These are phyloP conservation scores for Galeopsomyia nigrocyanea DNA, from an alignment of 2,888 invertebrate genomes.

Conservation along the genomic window DNA sequence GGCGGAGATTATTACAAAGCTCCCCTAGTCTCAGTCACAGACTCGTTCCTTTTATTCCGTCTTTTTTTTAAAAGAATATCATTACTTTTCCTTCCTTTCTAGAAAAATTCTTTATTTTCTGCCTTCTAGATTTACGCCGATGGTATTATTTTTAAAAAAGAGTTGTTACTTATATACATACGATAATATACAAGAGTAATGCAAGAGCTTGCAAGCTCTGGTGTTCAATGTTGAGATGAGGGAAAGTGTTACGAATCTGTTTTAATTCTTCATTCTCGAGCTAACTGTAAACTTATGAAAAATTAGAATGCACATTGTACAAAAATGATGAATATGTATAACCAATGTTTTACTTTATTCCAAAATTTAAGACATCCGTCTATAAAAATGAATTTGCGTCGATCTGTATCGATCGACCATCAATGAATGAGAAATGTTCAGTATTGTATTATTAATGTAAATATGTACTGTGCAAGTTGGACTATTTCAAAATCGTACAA, in stretches of 20 bases:
- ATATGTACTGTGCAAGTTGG: too few species aligned
- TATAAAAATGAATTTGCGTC: too few species aligned
- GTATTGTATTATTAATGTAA: too few species aligned
- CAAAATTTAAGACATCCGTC: too few species aligned
- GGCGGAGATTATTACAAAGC: conserved; percentile 46
- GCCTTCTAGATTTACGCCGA: conserved; percentile 24
- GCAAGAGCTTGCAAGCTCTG: conserved; percentile 13
- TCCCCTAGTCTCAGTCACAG: conserved; percentile 51
- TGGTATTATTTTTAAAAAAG: conserved; percentile 30
- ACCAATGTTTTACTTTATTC: conserved; percentile 13
- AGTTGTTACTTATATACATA: conserved; percentile 15
- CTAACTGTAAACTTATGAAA: background rate
- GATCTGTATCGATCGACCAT: too few species aligned
- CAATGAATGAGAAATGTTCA: too few species aligned
- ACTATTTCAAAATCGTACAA: too few species aligned
- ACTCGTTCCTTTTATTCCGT: conserved; percentile 46
- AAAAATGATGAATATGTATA: conserved; percentile 26
- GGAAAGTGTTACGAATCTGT: conserved; percentile 23
- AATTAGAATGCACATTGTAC: conserved; percentile 34
- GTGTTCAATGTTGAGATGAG: conserved; percentile 27
- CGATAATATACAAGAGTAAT: conserved; percentile 8
- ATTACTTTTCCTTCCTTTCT: conserved; percentile 4
- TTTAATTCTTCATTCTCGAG: conserved; percentile 15
- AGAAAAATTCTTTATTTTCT: conserved; percentile 17
- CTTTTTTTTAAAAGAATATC: conserved; percentile 15